These are phyloP conservation scores for Tetraneura akinire DNA, from an alignment of 1,140 invertebrate genomes.

Conservation along the genomic window DNA sequence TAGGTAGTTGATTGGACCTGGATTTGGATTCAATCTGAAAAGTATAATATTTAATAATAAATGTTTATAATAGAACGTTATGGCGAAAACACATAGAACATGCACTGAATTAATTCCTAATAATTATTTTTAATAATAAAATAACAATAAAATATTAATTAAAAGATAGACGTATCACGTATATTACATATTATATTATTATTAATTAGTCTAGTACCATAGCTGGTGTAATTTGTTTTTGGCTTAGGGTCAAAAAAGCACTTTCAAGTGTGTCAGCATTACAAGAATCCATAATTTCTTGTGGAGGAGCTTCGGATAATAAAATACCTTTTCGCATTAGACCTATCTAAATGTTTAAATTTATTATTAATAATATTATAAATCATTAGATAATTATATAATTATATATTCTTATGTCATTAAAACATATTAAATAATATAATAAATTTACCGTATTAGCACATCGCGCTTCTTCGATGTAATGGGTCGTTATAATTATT, in stretches of 20 bases:
- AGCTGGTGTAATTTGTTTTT: constrained; percentile 47
- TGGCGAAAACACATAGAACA: too few relatives aligned
- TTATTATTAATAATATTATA: too few relatives aligned
- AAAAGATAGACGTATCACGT: too few relatives aligned
- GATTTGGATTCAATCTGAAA: neutral
- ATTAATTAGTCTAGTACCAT: neutral
- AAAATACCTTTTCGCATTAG: constrained; percentile 67
- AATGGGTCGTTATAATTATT: constrained; percentile 67
- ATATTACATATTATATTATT: too few relatives aligned
- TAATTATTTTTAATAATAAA: too few relatives aligned
- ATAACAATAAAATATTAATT: too few relatives aligned
- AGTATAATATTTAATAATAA: too few relatives aligned
- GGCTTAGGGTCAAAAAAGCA: constrained; percentile 65
- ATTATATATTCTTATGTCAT: too few relatives aligned
- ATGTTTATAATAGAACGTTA: too few relatives aligned
- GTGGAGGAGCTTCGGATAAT: constrained; percentile 65
- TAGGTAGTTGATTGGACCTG: neutral
- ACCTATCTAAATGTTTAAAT: constrained; percentile 61
- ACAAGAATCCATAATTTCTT: constrained; percentile 60
- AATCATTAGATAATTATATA: too few relatives aligned
- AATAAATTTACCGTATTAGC: constrained; percentile 59
- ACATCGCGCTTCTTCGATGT: constrained; percentile 66
- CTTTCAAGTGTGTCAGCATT: constrained; percentile 63
- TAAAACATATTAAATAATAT: neutral
- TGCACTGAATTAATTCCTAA: too few relatives aligned